A percentile compares a stretch with the other conserved stretches of the same genome.
Evolutionary conservation across 2,888 invertebrate species (phyloP).

Genomic region (Crossocerus cetratus): DNA sequence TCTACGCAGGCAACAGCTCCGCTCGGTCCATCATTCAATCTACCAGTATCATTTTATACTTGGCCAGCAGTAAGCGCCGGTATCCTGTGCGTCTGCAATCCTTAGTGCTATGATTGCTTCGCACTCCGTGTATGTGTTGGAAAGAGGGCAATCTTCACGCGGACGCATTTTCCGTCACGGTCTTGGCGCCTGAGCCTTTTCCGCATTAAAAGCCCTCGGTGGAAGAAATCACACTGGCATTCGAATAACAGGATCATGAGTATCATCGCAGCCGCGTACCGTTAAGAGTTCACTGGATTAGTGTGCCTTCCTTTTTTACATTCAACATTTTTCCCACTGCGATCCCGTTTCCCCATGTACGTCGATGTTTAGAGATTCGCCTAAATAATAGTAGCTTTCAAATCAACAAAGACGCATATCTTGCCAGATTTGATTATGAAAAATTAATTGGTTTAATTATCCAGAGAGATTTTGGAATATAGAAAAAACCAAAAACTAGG

Average conservation of each 20-base stretch:
- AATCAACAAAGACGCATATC: too few species aligned
- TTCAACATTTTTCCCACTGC: too few species aligned
- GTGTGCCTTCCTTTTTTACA: too few species aligned
- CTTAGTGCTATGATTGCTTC: conserved; percentile 26
- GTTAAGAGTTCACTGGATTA: too few species aligned
- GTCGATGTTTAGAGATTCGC: too few species aligned
- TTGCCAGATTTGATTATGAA: too few species aligned
- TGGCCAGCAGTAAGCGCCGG: conserved; percentile 30
- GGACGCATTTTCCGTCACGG: conserved; percentile 32
- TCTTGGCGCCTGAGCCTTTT: conserved; percentile 36
- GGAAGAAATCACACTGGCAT: conserved; percentile 22
- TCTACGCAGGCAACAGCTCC: background rate
- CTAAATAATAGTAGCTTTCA: too few species aligned
- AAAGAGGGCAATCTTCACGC: background rate
- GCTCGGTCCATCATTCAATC: conserved; percentile 30
- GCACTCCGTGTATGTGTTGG: conserved; percentile 14
- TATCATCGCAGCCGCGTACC: conserved; percentile 7
- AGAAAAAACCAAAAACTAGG: too few species aligned
- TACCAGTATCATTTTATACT: conserved; percentile 41
- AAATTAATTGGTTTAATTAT: too few species aligned
- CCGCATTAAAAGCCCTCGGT: conserved; percentile 26
- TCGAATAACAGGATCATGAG: conserved; percentile 19
- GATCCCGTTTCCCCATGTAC: too few species aligned
- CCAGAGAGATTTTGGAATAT: too few species aligned
- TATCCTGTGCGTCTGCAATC: too few species aligned